Evolutionary conservation across 2,797 vertebrate species (phyloP).

Genomic region (Cheirogaleus major): DNA sequence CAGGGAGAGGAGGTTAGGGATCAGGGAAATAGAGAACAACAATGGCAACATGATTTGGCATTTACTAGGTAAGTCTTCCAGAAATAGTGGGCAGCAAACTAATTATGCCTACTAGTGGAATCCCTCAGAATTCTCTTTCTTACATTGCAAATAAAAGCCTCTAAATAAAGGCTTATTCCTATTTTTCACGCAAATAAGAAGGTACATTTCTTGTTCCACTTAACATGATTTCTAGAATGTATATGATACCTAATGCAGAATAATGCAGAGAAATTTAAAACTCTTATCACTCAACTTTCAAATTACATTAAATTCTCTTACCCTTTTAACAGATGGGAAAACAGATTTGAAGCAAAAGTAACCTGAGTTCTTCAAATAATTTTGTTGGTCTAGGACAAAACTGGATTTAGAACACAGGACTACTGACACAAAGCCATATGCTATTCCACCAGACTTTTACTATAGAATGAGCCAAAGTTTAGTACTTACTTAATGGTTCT

Average conservation of each 20-base stretch:
- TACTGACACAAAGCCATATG: background rate
- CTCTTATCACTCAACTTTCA: conserved; percentile 55
- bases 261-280: conserved; percentile 37
- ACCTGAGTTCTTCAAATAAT: conserved; percentile 67
- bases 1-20: background rate
- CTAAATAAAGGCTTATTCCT: background rate
- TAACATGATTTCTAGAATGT: background rate
- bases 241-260: background rate
- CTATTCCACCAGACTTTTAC: background rate
- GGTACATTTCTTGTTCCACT: background rate
- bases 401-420: conserved; percentile 53
- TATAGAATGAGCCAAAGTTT: background rate
- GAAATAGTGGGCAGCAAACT: background rate
- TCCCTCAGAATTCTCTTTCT: background rate
- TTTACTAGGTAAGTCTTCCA: background rate
- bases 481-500: background rate
- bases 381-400: conserved; percentile 44
- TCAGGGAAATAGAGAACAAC: background rate
- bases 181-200: background rate
- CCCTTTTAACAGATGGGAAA: conserved; percentile 64
- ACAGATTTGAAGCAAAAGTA: conserved; percentile 69
- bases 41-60: background rate
- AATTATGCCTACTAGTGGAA: background rate
- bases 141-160: background rate
- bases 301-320: conserved; percentile 61